Conservation (phyloP, 2,888 invertebrate species). For the Drosophila engyochracea region DNA sequence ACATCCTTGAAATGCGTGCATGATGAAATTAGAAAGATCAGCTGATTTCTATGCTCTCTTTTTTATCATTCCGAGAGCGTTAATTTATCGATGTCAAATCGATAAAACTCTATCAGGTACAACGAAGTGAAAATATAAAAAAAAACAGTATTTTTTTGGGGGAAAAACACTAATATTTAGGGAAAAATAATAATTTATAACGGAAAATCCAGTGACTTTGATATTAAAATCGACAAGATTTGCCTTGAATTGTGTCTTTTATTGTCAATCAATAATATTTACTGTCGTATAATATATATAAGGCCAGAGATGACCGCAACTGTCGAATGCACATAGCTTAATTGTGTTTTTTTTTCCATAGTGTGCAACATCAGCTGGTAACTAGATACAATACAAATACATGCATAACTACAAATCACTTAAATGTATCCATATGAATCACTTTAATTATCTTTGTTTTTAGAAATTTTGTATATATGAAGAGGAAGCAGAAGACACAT, state of each 20-base stretch:
- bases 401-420: not conserved
- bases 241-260: not conserved
- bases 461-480: conserved; percentile 17
- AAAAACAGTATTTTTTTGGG: not conserved
- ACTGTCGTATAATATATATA: not conserved
- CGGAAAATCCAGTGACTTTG: no score
- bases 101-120: not conserved
- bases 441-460: not conserved
- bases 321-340: not conserved
- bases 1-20: not conserved
- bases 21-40: conserved; percentile 2
- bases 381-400: not conserved
- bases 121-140: not conserved
- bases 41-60: conserved; percentile 5
- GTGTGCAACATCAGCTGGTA: not conserved
- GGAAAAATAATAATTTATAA: not conserved
- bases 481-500: not conserved
- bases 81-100: conserved; percentile 1
- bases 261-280: not conserved
- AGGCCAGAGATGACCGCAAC: not conserved
- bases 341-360: not conserved
- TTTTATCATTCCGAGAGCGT: not conserved
- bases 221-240: not conserved
- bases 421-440: not conserved
- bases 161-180: not conserved